Evolutionary conservation across 2,113 vertebrate species (phyloP).

Genomic region (Procapra przewalskii): DNA sequence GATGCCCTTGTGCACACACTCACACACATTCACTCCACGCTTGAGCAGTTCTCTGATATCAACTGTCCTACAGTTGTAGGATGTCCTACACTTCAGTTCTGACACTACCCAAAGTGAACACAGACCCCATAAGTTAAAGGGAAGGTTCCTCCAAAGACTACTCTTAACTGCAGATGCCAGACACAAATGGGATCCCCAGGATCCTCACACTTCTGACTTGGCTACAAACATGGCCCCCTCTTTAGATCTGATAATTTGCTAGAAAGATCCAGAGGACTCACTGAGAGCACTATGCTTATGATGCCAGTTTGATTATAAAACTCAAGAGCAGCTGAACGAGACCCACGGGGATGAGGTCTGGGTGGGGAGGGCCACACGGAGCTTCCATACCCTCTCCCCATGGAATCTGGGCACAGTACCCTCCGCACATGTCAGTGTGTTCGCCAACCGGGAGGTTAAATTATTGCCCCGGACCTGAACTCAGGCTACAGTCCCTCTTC

Average conservation of each 20-base stretch:
- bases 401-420: not conserved
- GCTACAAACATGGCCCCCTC: too few species aligned
- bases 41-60: not conserved
- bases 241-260: not conserved
- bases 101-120: not conserved
- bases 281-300: not conserved
- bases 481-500: not conserved
- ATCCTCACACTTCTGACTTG: not conserved
- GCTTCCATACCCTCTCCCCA: fast-evolving
- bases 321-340: not conserved
- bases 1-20: not conserved
- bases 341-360: not conserved
- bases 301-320: not conserved
- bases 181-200: not conserved
- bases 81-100: not conserved
- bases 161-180: not conserved
- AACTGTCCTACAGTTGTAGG: not conserved
- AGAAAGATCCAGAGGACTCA: not conserved
- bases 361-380: not conserved
- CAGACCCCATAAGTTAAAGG: not conserved
- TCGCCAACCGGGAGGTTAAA: not conserved
- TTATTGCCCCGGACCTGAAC: fast-evolving
- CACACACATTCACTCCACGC: not conserved
- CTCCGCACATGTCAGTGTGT: not conserved
- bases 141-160: not conserved